phyloP scores from a whole-genome alignment of 2,113 vertebrate genomes.

The Tragelaphus strepsiceros region DNA sequence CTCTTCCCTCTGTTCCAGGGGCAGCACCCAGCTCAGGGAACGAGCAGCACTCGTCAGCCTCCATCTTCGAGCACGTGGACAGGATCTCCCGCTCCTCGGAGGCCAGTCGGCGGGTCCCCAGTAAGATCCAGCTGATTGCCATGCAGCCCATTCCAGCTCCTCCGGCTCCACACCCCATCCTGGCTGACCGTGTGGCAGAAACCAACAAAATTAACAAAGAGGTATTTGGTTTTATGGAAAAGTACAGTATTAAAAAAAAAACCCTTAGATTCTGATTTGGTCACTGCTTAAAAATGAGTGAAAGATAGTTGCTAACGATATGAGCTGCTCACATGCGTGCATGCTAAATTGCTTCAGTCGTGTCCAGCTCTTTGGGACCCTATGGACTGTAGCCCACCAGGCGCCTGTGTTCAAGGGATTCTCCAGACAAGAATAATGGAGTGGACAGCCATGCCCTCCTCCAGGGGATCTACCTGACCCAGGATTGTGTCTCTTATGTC shows the following conservation, averaged over 20 bases:
- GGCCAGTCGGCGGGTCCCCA: conserved; percentile 87
- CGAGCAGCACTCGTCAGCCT: conserved; percentile 91
- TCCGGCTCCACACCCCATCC: conserved; percentile 80
- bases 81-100: conserved; percentile 90
- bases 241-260: too few species aligned
- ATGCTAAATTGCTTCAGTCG: neutral
- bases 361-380: neutral
- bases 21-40: conserved; percentile 83
- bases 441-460: neutral
- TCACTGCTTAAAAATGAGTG: neutral
- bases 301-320: neutral
- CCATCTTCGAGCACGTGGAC: conserved; percentile 96
- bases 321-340: neutral
- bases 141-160: conserved; percentile 95
- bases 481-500: neutral
- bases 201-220: conserved; percentile 94
- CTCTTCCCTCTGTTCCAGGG: conserved; percentile 77
- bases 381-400: neutral
- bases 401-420: neutral
- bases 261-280: neutral
- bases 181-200: conserved; percentile 85
- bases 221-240: conserved; percentile 76
- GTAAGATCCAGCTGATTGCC: conserved; percentile 96
- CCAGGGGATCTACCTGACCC: neutral
- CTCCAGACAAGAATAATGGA: neutral